Percentiles rank a stretch among this genome's conserved stretches.
phyloP scores from a whole-genome alignment of 2,113 vertebrate species.

The Oreochromis niloticus region DNA sequence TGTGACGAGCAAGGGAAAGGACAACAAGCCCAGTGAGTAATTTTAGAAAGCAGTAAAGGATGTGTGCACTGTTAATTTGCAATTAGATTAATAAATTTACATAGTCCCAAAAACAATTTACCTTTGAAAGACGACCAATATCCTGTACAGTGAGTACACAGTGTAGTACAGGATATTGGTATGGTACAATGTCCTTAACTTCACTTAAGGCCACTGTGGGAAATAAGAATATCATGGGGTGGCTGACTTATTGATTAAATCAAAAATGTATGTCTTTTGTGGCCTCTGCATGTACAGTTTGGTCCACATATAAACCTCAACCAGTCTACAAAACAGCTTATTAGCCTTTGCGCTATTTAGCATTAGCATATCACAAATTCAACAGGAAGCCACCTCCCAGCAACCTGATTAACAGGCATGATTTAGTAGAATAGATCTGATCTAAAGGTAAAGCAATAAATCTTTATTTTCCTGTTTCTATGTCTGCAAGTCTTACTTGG shows the following conservation, averaged over 20 bases:
- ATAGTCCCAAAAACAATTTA: not conserved
- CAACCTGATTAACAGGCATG: not conserved
- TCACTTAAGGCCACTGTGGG: not conserved
- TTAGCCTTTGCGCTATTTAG: not conserved
- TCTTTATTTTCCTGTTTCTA: not conserved
- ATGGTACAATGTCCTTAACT: not conserved
- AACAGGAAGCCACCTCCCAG: not conserved
- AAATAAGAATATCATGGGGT: not conserved
- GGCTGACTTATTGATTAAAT: not conserved
- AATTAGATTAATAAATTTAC: not conserved
- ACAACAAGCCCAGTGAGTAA: constrained; percentile 88
- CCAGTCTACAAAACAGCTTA: not conserved
- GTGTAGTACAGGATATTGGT: not conserved
- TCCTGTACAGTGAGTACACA: not conserved
- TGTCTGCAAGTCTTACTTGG: not conserved
- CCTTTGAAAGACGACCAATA: not conserved
- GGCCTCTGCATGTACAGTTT: not conserved
- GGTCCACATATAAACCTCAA: not conserved
- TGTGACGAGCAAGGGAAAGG: constrained; percentile 87
- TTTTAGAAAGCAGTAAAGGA: not conserved
- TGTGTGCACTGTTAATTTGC: not conserved
- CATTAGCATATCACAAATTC: not conserved
- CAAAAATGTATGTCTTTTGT: not conserved
- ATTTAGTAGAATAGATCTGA: not conserved
- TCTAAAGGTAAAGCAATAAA: not conserved